phyloP scores from a whole-genome alignment of 1,140 invertebrate species.

The Drosophila suzukii region DNA sequence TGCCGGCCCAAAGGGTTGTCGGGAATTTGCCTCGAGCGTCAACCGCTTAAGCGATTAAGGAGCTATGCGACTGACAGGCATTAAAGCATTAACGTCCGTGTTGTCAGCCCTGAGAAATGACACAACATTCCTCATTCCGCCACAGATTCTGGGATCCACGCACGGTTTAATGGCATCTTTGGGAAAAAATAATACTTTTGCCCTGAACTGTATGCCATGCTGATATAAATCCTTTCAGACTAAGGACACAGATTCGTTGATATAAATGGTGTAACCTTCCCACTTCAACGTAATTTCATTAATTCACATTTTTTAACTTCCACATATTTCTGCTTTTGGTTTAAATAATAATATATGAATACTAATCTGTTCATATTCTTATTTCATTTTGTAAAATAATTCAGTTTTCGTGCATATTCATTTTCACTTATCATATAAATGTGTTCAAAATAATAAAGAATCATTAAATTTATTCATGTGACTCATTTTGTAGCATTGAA shows the following conservation, averaged over 20 bases:
- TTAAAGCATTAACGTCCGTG: slow-evolving; percentile 48
- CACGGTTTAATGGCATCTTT: slow-evolving; percentile 29
- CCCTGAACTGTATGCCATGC: slow-evolving; percentile 1
- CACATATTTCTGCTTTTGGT: too few relatives aligned
- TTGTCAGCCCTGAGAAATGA: slow-evolving; percentile 55
- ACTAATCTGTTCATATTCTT: too few relatives aligned
- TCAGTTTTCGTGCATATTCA: too few relatives aligned
- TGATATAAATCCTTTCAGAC: slow-evolving; percentile 5
- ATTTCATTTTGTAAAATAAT: too few relatives aligned
- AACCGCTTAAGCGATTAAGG: slow-evolving; percentile 49
- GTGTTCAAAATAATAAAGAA: too few relatives aligned
- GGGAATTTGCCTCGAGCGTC: slow-evolving; percentile 6
- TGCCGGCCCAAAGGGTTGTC: slow-evolving; percentile 45
- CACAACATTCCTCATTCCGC: slow-evolving; percentile 26
- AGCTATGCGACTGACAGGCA: slow-evolving; percentile 49
- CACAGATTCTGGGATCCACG: not conserved
- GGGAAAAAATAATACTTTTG: slow-evolving; percentile 9
- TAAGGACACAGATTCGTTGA: not conserved
- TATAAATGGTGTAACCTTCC: not conserved
- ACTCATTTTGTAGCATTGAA: not conserved
- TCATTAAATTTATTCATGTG: not conserved
- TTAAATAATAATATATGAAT: too few relatives aligned
- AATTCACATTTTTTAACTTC: not conserved
- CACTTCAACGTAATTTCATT: not conserved
- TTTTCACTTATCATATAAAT: too few relatives aligned